Evolutionary conservation across 2,797 vertebrate species (phyloP).

Genomic region (Sebastes cheni): DNA sequence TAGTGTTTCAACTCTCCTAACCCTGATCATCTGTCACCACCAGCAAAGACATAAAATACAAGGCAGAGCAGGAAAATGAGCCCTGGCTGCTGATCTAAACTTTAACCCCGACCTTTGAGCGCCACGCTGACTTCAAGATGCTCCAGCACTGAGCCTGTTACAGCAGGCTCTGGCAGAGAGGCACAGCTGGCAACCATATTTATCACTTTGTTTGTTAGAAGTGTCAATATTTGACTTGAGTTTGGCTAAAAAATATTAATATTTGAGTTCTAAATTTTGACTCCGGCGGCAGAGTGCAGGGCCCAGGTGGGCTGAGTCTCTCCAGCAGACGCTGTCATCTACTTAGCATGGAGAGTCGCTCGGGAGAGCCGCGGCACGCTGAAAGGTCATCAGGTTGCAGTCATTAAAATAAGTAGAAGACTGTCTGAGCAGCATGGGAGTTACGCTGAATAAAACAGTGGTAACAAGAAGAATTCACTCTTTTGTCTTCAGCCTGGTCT

Average conservation of each 20-base stretch:
- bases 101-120: slow-evolving; percentile 13
- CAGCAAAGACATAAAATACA: background rate
- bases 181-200: slow-evolving; percentile 13
- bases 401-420: slow-evolving; percentile 40
- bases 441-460: background rate
- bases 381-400: slow-evolving; percentile 41
- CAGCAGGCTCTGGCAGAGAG: background rate
- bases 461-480: background rate
- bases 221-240: slow-evolving; percentile 36
- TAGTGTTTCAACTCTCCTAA: slow-evolving; percentile 12
- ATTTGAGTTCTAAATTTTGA: slow-evolving; percentile 18
- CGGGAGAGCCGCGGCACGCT: slow-evolving; percentile 5
- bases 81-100: slow-evolving; percentile 5
- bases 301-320: slow-evolving; percentile 18
- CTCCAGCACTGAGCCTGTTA: background rate
- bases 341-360: background rate
- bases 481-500: background rate
- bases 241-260: slow-evolving; percentile 25
- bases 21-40: slow-evolving; percentile 43
- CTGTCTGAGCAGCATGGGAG: slow-evolving; percentile 1
- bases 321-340: slow-evolving; percentile 17
- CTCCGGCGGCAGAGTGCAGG: background rate
- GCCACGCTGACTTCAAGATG: background rate
- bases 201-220: slow-evolving; percentile 9
- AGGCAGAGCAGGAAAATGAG: slow-evolving; percentile 9